Percentiles rank a stretch among this genome's conserved stretches.
phyloP scores from a whole-genome alignment of 2,888 invertebrate species.

The Patella ulyssiponensis region DNA sequence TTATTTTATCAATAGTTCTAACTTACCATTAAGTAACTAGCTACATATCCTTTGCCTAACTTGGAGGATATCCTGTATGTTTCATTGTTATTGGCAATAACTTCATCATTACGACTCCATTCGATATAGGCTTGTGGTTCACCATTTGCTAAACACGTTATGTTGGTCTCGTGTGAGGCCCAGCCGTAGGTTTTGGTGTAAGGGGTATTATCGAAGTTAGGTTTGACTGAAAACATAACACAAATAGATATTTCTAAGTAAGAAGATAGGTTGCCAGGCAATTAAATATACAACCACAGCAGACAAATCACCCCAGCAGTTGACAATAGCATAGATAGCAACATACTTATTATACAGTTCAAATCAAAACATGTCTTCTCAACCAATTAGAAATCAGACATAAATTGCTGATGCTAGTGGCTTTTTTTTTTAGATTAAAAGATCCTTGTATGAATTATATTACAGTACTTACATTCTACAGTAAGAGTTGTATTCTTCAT shows the following conservation, averaged over 20 bases:
- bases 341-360: no score
- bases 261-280: no score
- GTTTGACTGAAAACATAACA: slow-evolving; percentile 30
- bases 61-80: slow-evolving; percentile 8
- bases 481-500: slow-evolving; percentile 45
- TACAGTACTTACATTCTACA: slow-evolving; percentile 50
- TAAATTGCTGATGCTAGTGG: no score
- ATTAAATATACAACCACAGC: no score
- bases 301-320: no score
- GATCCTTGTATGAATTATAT: no score
- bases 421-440: no score
- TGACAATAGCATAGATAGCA: no score
- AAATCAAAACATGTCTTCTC: no score
- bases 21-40: slow-evolving; percentile 19
- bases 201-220: slow-evolving; percentile 34
- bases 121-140: slow-evolving; percentile 38
- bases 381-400: no score
- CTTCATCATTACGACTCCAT: slow-evolving; percentile 28
- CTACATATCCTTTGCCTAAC: slow-evolving; percentile 10
- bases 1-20: no score
- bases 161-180: slow-evolving; percentile 32
- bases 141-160: slow-evolving; percentile 43
- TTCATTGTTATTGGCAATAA: neutral
- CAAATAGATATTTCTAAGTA: neutral
- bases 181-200: slow-evolving; percentile 34